phyloP scores from a whole-genome alignment of 2,888 invertebrate species.

The Nomada ruficornis region DNA sequence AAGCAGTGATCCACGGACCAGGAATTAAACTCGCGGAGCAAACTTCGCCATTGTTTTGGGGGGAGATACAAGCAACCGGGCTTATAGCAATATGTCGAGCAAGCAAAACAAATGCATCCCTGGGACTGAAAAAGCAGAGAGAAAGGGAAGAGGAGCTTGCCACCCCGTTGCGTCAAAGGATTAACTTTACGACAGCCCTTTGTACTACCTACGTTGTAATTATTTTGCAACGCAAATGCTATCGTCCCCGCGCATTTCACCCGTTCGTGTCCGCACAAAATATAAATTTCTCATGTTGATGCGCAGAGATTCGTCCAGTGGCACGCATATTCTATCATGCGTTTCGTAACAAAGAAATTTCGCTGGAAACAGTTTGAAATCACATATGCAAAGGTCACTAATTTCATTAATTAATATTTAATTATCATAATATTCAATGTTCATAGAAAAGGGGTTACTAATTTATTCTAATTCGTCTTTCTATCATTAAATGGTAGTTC shows the following conservation, averaged over 20 bases:
- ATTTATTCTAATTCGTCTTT: no score
- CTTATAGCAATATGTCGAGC: conserved; percentile 24
- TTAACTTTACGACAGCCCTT: conserved; percentile 27
- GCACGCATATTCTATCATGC: neutral
- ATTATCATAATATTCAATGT: no score
- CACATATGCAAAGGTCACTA: no score
- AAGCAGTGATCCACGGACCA: neutral
- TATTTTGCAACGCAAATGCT: conserved; percentile 28
- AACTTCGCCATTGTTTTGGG: conserved; percentile 14
- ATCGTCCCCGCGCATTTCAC: conserved; percentile 11
- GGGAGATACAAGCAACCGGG: neutral
- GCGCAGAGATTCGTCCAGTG: conserved; percentile 11
- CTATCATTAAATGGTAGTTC: no score
- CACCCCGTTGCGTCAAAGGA: conserved; percentile 23
- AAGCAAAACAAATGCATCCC: conserved; percentile 9
- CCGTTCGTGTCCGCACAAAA: neutral
- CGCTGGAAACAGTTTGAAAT: no score
- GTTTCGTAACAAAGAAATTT: neutral
- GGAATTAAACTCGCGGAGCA: conserved; percentile 18
- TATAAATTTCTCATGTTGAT: conserved; percentile 17
- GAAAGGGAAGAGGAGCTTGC: neutral
- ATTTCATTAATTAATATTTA: no score
- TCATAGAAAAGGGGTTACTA: no score
- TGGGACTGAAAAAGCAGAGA: conserved; percentile 6
- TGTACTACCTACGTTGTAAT: conserved; percentile 8